Evolutionary conservation across 2,113 vertebrate genomes (phyloP), one percentile per base, ranked within the genome.

Genomic region (Microcebus griseorufus): DNA sequence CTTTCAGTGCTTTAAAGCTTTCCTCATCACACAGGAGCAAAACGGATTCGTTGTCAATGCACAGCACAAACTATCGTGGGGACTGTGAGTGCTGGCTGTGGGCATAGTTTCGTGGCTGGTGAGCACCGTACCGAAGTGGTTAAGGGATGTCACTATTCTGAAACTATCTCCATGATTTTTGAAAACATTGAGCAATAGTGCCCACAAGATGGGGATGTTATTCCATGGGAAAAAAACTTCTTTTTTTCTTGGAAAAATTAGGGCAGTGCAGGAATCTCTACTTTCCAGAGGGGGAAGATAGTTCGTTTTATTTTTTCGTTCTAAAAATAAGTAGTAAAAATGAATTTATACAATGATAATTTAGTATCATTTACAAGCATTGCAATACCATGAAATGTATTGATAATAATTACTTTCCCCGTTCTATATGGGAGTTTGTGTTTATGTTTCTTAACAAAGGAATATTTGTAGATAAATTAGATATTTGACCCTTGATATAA

Each of bases 301-400:
- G 12, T 87, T 55, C 79, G 12, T 39, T 76, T 69, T 78, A 58
- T 58, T 55, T 69, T 29, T 53, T 58, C 5, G 2, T 62, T 92
- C 27, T 88, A 29, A 85, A 97, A 93, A 85, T 85, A 60, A 58
- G 16, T 3, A 64, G 55, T 42, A 87, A 87, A 96, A 93, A 37
- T 20, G 4, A 72, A 67, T 81, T 91, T 85, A 20, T 67, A 51
- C 73, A 60, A 39, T 73, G 55, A 72, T 27, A 83, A 39, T 75
- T 32, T 27, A 29, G 32, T 85, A 27, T 34, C 14, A 67, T 48
- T 88, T 93, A 17, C 53, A 75, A 72, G 17, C 64, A 16, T 18
- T 53, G 89, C 37, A 32, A 0, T 80, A 84, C 70, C 70, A 6
- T 78, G 60, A 88, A 85, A 51, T 85, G 76, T 95, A 75, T 76